Conservation (phyloP, 1,140 invertebrate species). For the Drosophila pallidifrons region DNA sequence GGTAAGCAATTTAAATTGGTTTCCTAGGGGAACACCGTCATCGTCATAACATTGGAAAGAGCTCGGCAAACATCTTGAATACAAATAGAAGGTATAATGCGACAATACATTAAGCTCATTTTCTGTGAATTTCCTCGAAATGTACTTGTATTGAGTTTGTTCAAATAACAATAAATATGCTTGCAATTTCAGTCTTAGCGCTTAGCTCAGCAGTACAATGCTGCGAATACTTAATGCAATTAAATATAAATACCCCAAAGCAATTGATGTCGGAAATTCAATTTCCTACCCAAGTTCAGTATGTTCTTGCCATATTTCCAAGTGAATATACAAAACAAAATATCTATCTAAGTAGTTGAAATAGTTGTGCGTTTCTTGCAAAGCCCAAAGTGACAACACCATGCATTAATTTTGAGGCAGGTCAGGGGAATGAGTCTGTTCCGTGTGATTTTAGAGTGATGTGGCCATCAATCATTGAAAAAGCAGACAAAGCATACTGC, state of each 20-base stretch:
- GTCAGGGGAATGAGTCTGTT: too few relatives aligned
- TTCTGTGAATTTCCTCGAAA: neutral
- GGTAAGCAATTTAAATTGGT: neutral
- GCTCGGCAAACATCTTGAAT: neutral
- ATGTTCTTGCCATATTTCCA: neutral
- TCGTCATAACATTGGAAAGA: neutral
- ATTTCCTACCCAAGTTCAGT: conserved; percentile 6
- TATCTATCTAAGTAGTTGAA: neutral
- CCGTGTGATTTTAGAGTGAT: neutral
- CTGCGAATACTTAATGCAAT: conserved; percentile 29
- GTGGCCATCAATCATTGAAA: conserved; percentile 30
- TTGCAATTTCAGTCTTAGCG: neutral
- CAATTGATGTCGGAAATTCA: conserved; percentile 12
- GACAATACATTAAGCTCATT: conserved; percentile 1
- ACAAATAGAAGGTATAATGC: neutral
- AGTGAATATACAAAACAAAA: neutral
- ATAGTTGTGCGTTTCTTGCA: too few relatives aligned
- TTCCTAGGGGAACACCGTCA: neutral
- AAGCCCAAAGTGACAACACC: too few relatives aligned
- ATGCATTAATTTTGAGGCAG: too few relatives aligned
- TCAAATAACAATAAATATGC: neutral
- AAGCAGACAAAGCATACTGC: conserved; percentile 13
- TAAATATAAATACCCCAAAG: conserved; percentile 14
- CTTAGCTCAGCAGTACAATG: conserved; percentile 3
- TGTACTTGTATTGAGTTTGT: neutral